Conservation (phyloP, 2,888 invertebrate species). For the Agriopis leucophaearia region DNA sequence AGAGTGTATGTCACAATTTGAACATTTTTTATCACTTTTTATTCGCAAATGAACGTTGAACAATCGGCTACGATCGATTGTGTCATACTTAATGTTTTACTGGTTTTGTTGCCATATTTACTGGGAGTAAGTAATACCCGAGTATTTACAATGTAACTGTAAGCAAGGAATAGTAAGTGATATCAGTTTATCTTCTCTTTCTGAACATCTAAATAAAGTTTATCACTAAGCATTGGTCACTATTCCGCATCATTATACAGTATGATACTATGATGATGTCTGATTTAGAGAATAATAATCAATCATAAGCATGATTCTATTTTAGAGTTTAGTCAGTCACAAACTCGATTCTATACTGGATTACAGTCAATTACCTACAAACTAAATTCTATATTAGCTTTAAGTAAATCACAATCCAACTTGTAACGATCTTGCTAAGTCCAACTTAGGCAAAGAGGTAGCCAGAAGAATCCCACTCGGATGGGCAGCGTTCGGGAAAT, state of each 20-base stretch:
- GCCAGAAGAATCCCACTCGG: too few relatives aligned
- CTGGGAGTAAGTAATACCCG: not conserved
- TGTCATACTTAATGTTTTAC: not conserved
- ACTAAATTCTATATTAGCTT: too few relatives aligned
- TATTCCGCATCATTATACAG: constrained; percentile 32
- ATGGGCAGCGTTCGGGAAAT: too few relatives aligned
- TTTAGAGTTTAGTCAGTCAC: not conserved
- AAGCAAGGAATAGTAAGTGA: constrained; percentile 13
- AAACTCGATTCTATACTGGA: too few relatives aligned
- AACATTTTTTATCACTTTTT: constrained; percentile 31
- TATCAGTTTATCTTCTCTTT: constrained; percentile 22
- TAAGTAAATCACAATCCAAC: too few relatives aligned
- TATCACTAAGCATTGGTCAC: constrained; percentile 30
- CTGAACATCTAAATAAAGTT: constrained; percentile 28
- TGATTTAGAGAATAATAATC: too few relatives aligned
- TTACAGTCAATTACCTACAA: too few relatives aligned
- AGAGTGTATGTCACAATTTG: constrained; percentile 25
- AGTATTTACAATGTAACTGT: constrained; percentile 2
- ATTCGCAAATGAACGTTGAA: constrained; percentile 17
- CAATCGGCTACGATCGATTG: constrained; percentile 23
- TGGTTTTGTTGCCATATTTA: not conserved
- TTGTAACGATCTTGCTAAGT: too few relatives aligned
- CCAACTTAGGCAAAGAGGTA: too few relatives aligned
- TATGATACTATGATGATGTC: not conserved
- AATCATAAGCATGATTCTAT: too few relatives aligned